Percentiles rank a stretch among this genome's conserved stretches.
phyloP scores from a whole-genome alignment of 2,113 vertebrate species.

The Spea bombifrons region DNA sequence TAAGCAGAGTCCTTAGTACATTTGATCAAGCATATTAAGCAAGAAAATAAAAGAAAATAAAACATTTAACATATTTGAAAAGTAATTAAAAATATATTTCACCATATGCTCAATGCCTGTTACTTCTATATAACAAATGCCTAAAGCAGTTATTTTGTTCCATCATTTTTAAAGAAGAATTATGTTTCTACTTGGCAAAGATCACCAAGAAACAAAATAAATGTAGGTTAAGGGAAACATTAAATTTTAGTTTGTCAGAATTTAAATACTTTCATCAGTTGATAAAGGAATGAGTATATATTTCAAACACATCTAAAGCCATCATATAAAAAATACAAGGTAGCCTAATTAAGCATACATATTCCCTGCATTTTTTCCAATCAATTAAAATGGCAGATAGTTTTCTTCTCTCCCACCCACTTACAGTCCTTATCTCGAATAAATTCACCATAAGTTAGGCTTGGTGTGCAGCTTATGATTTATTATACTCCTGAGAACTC shows the following conservation, averaged over 20 bases:
- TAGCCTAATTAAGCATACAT: no score
- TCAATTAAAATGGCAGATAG: no score
- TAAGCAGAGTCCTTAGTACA: constrained; percentile 57
- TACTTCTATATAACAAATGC: constrained; percentile 66
- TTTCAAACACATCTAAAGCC: no score
- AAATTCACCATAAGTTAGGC: no score
- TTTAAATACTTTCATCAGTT: no score
- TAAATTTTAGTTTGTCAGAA: not conserved
- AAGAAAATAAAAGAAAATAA: constrained; percentile 65
- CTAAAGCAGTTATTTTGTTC: constrained; percentile 65
- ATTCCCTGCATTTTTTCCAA: no score
- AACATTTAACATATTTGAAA: constrained; percentile 70
- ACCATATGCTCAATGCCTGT: constrained; percentile 65
- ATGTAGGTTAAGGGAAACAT: not conserved
- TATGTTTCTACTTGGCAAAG: constrained; percentile 28
- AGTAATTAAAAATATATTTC: constrained; percentile 78
- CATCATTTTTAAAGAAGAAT: constrained; percentile 46
- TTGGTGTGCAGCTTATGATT: no score
- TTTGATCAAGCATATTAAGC: constrained; percentile 67
- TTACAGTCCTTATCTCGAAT: no score
- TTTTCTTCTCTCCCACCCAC: no score
- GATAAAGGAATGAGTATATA: no score
- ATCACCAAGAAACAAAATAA: constrained; percentile 20
- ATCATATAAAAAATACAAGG: no score
- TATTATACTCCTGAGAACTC: no score